Evolutionary conservation across 2,888 invertebrate species (phyloP).

Genomic region (Sinotaia quadrata): DNA sequence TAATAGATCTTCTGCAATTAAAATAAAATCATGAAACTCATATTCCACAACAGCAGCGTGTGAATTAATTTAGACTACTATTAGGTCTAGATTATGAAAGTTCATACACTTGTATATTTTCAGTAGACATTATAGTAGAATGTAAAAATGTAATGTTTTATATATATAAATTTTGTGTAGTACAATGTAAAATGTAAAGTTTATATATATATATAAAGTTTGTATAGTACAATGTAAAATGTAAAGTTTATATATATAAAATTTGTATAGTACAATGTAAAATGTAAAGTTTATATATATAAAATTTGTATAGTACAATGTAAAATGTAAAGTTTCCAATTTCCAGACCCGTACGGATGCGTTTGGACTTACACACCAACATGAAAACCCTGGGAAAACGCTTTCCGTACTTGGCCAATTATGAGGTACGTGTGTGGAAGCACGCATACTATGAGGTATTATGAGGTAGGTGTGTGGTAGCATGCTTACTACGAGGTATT

Average conservation of each 20-base stretch:
- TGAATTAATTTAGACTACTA: too few species aligned
- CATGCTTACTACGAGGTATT: too few species aligned
- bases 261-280: background rate
- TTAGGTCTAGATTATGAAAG: too few species aligned
- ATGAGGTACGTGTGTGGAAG: constrained; percentile 44
- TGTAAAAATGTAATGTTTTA: too few species aligned
- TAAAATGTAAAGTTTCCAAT: background rate
- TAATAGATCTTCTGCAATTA: too few species aligned
- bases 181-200: background rate
- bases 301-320: background rate
- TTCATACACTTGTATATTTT: background rate
- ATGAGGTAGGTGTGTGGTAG: too few species aligned
- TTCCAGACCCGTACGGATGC: constrained; percentile 80
- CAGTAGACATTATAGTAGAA: too few species aligned
- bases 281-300: background rate
- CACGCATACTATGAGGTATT: too few species aligned
- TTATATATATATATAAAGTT: background rate
- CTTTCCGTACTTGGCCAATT: constrained; percentile 52
- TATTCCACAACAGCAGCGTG: too few species aligned
- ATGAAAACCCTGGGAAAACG: constrained; percentile 76
- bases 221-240: too few species aligned
- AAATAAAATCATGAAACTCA: too few species aligned
- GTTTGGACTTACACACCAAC: constrained; percentile 81
- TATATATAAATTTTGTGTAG: background rate
- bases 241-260: background rate